Conservation (phyloP, 2,888 invertebrate genomes). For the Synergus umbraculus region DNA sequence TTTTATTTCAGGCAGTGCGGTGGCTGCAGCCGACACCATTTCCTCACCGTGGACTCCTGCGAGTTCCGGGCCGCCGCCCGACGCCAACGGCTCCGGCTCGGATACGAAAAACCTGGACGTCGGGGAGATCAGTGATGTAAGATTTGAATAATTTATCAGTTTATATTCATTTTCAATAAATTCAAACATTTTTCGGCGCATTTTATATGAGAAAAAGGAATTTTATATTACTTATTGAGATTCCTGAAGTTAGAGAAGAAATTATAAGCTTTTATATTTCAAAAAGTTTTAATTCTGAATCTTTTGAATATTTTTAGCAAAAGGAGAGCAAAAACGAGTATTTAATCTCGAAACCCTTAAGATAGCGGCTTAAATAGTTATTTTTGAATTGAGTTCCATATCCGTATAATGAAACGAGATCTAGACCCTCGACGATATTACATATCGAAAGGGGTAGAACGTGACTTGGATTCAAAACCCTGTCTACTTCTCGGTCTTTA, state of each 20-base stretch:
- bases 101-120: constrained; percentile 95
- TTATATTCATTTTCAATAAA: background rate
- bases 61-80: constrained; percentile 90
- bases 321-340: too few relatives aligned
- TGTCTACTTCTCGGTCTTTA: constrained; percentile 60
- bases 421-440: constrained; percentile 61
- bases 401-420: constrained; percentile 8
- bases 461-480: constrained; percentile 65
- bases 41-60: constrained; percentile 97
- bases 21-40: constrained; percentile 94
- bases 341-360: too few relatives aligned
- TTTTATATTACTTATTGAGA: too few relatives aligned
- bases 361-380: background rate
- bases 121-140: constrained; percentile 93
- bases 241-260: too few relatives aligned
- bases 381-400: constrained; percentile 53
- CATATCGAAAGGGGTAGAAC: constrained; percentile 61
- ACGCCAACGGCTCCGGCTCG: constrained; percentile 94
- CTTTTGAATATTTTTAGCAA: too few relatives aligned
- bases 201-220: constrained; percentile 13
- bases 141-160: constrained; percentile 66
- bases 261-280: too few relatives aligned
- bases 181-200: background rate
- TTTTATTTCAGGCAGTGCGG: constrained; percentile 81
- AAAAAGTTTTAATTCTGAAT: too few relatives aligned